A percentile compares a stretch with the other conserved stretches of the same genome.
Evolutionary conservation across 2,888 invertebrate species (phyloP).

Genomic region (Lomographa bimaculata): DNA sequence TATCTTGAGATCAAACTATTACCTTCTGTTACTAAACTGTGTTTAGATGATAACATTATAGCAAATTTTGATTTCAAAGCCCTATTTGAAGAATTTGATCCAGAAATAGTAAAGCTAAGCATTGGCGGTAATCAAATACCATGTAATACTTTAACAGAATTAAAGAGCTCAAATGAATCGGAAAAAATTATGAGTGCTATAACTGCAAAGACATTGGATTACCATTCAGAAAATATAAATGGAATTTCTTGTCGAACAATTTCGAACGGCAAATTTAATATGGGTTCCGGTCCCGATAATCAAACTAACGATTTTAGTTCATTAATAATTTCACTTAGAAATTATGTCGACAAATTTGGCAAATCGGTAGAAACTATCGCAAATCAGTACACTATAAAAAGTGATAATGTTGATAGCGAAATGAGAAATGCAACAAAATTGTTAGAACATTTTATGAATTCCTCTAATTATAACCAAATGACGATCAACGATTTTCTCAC

Average conservation of each 20-base stretch:
- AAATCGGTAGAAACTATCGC: constrained; percentile 12
- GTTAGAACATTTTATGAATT: constrained; percentile 16
- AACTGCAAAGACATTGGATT: constrained; percentile 18
- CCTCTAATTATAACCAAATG: constrained; percentile 17
- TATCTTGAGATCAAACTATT: constrained; percentile 30
- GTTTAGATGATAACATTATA: constrained; percentile 32
- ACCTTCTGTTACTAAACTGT: constrained; percentile 21
- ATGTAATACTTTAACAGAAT: constrained; percentile 29
- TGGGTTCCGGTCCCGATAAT: constrained; percentile 9
- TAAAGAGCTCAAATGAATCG: constrained; percentile 24
- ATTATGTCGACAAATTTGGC: constrained; percentile 20
- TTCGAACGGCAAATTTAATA: constrained; percentile 1
- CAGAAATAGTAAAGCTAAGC: constrained; percentile 20
- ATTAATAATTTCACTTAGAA: constrained; percentile 17
- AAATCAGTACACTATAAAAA: constrained; percentile 12
- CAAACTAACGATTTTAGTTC: constrained; percentile 20
- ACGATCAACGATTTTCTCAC: constrained; percentile 9
- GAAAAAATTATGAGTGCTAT: constrained; percentile 15
- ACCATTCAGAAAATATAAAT: constrained; percentile 30
- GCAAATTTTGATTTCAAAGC: constrained; percentile 23
- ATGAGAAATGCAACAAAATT: constrained; percentile 8
- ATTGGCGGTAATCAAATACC: constrained; percentile 35
- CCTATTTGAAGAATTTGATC: constrained; percentile 22
- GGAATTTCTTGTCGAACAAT: constrained; percentile 27
- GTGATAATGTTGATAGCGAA: constrained; percentile 9